These are phyloP conservation scores for Eolophus roseicapilla DNA, from an alignment of 2,113 vertebrate species.

Conservation along the genomic window DNA sequence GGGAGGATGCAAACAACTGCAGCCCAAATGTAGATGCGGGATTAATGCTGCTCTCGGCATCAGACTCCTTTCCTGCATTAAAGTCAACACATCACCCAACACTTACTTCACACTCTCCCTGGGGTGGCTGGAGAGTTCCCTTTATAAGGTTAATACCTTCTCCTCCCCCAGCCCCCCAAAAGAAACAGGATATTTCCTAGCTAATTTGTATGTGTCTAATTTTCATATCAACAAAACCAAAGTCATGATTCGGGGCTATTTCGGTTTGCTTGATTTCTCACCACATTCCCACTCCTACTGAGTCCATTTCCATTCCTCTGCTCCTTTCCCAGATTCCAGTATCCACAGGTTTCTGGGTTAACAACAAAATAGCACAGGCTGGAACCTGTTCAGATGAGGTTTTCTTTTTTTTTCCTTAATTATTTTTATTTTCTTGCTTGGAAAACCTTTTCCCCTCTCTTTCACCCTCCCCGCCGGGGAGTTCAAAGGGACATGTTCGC, in stretches of 20 bases:
- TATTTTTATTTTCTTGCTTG: constrained; percentile 49
- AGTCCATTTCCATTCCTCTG: neutral
- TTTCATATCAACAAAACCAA: constrained; percentile 39
- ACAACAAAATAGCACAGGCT: constrained; percentile 32
- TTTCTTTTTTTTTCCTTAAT: neutral
- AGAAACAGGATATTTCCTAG: constrained; percentile 61
- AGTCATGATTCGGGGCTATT: neutral
- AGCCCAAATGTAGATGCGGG: neutral
- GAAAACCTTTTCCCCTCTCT: constrained; percentile 61
- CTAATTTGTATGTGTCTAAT: constrained; percentile 58
- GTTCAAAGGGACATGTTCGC: constrained; percentile 67
- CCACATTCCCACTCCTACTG: neutral
- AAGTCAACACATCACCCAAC: constrained; percentile 70
- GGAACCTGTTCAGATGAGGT: constrained; percentile 41
- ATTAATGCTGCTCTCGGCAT: constrained; percentile 39
- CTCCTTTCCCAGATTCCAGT: constrained; percentile 1
- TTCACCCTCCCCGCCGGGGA: constrained; percentile 37
- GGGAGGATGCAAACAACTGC: neutral
- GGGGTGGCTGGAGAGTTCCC: constrained; percentile 43
- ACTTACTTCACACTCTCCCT: constrained; percentile 66
- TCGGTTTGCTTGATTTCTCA: neutral
- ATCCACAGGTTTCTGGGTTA: constrained; percentile 46
- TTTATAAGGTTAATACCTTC: constrained; percentile 36
- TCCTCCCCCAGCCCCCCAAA: neutral
- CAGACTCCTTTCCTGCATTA: constrained; percentile 66